A percentile compares a stretch with the other conserved stretches of the same genome.
Evolutionary conservation across 1,140 invertebrate genomes (phyloP).

Genomic region (Conus ventricosus): DNA sequence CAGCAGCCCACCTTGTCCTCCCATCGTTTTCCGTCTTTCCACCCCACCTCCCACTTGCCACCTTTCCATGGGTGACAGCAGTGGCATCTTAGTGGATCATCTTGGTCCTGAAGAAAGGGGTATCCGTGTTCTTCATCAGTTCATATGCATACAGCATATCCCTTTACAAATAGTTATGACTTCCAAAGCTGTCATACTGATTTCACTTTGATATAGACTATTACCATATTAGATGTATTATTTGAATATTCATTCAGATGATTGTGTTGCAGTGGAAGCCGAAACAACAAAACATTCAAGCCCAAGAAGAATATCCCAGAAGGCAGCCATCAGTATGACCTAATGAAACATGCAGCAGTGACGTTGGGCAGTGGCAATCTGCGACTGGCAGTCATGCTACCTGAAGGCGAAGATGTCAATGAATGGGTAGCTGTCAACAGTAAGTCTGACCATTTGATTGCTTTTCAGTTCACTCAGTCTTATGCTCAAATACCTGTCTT

Average conservation of each 20-base stretch:
- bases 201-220: not conserved
- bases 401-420: slow-evolving; percentile 99
- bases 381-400: slow-evolving; percentile 94
- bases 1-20: no score
- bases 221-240: not conserved
- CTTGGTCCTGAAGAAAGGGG: no score
- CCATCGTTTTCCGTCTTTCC: no score
- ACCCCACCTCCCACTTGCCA: no score
- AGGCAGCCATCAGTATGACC: slow-evolving; percentile 98
- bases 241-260: not conserved
- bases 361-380: slow-evolving; percentile 98
- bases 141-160: not conserved
- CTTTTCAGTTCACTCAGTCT: no score
- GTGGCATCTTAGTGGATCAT: no score
- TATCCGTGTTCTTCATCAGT: not conserved
- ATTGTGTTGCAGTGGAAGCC: slow-evolving; percentile 65
- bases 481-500: no score
- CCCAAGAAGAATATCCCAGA: slow-evolving; percentile 99
- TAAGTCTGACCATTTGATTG: slow-evolving; percentile 78
- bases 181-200: not conserved
- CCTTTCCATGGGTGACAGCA: no score
- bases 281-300: slow-evolving; percentile 86
- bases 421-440: slow-evolving; percentile 99
- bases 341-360: slow-evolving; percentile 99
- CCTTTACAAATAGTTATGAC: not conserved